Base-by-base conservation (phyloP, 2,113 vertebrate genomes). In the Galeopterus variegatus region DNA sequence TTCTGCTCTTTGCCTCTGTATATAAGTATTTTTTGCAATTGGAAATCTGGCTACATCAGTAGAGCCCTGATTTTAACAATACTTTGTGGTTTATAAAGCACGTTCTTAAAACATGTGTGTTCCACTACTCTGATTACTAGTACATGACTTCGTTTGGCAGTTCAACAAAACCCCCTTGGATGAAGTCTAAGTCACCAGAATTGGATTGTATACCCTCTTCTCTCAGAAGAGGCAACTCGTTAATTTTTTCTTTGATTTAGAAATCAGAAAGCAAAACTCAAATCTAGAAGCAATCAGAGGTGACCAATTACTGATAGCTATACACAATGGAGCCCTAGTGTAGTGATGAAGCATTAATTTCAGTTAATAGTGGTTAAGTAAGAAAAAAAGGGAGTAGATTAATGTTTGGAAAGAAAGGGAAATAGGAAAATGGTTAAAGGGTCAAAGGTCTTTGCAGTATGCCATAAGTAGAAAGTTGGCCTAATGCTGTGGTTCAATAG, bases 1-100 rank as follows among this genome's bases (percentile, higher is more conserved):
- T 50, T 28, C 50, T 69, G 19, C 21, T 26, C n/a, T 90, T 82
- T 79, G 45, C 23, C 31, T 79, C n/a, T 70, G 13, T 76, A 15
- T 67, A 21, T 75, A 41, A 41, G 41, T 41, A 41, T 48, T 81
- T 36, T 88, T 83, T 73, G 15, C 5, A 76, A 2, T 19, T 50
- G 56, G 56, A 96, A 92, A 90, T 64, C 54, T 73, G 11, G 69
- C 33, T 62, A 89, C 81, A 73, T 85, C 69, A 82, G n/a, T 11
- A 28, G 62, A 58, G 18, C 9, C 10, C 45, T 83, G 23, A 48
- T 69, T 86, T 92, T 69, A 56, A 26, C 18, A 92, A 82, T 50
- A 94, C 21, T n/a, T 76, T n/a, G 54, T 41, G 8, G 56, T 33
- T 93, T 95, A 52, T 33, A 92, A 92, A 93, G 54, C 12, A 26